These are phyloP conservation scores for Potamarius usumacintae DNA, from an alignment of 2,113 vertebrate species.

Conservation along the genomic window DNA sequence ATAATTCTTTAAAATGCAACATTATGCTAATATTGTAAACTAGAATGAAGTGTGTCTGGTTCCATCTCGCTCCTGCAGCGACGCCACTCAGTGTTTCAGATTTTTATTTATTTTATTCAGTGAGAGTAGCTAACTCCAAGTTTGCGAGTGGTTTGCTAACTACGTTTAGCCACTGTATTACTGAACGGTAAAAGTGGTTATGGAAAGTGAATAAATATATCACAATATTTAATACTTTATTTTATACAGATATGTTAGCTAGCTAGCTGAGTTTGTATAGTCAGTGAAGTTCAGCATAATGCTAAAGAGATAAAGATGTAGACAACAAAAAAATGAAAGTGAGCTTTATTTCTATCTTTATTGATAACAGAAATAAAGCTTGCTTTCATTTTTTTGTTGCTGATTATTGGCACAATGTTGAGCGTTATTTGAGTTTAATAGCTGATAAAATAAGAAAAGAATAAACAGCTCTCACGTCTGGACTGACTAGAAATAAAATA, in stretches of 20 bases:
- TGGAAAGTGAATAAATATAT: not conserved
- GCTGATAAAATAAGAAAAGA: not conserved
- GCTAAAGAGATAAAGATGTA: not conserved
- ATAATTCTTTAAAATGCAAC: not conserved
- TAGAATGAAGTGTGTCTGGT: not conserved
- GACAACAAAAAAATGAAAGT: too few relatives aligned
- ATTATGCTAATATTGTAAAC: not conserved
- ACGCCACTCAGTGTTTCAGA: not conserved
- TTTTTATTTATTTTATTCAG: not conserved
- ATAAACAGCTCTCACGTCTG: not conserved
- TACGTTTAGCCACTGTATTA: not conserved
- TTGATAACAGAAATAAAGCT: not conserved
- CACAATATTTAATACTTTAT: not conserved
- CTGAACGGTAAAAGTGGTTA: not conserved
- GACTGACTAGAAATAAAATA: not conserved
- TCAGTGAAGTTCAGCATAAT: not conserved
- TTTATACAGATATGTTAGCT: too few relatives aligned
- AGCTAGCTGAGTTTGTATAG: not conserved
- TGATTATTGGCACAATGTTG: not conserved
- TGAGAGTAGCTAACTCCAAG: not conserved
- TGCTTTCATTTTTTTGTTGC: not conserved
- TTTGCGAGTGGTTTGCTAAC: not conserved
- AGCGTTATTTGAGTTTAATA: not conserved
- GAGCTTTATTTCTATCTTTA: too few relatives aligned
- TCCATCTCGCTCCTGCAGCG: not conserved